Evolutionary conservation across 2,113 vertebrate genomes (phyloP).

Genomic region (Microcebus lehilahytsara): DNA sequence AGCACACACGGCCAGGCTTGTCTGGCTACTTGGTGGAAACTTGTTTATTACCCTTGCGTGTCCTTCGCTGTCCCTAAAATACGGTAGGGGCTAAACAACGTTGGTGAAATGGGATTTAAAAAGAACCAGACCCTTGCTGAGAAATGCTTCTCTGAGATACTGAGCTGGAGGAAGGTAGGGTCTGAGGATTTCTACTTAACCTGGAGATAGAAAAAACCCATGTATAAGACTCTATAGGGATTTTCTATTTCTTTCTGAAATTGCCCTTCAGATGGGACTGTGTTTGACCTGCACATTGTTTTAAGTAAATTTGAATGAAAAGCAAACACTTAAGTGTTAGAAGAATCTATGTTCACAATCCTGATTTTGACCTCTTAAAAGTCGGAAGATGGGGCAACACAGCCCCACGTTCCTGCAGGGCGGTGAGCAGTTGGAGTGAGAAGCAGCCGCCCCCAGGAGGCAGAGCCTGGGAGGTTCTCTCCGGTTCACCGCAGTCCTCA

Average conservation of each 20-base stretch:
- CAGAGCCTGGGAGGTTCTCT: background rate
- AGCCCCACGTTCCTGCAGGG: background rate
- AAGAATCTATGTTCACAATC: background rate
- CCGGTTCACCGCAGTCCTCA: background rate
- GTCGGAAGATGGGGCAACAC: background rate
- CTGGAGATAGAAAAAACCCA: background rate
- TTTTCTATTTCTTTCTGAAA: background rate
- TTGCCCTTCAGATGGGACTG: background rate
- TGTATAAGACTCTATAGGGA: background rate
- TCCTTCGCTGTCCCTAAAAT: background rate
- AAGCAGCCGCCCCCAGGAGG: background rate
- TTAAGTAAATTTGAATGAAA: conserved; percentile 12
- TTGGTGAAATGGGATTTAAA: background rate
- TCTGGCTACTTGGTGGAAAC: background rate
- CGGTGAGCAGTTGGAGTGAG: background rate
- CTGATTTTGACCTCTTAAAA: background rate
- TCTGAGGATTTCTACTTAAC: background rate
- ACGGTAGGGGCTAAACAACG: background rate
- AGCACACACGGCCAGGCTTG: background rate
- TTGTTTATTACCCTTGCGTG: background rate
- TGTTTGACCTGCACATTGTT: background rate
- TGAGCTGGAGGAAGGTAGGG: background rate
- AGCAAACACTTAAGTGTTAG: background rate
- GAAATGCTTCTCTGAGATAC: background rate
- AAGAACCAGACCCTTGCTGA: background rate